These are phyloP conservation scores for Myotis yumanensis DNA, from an alignment of 2,113 vertebrate species.

Conservation along the genomic window DNA sequence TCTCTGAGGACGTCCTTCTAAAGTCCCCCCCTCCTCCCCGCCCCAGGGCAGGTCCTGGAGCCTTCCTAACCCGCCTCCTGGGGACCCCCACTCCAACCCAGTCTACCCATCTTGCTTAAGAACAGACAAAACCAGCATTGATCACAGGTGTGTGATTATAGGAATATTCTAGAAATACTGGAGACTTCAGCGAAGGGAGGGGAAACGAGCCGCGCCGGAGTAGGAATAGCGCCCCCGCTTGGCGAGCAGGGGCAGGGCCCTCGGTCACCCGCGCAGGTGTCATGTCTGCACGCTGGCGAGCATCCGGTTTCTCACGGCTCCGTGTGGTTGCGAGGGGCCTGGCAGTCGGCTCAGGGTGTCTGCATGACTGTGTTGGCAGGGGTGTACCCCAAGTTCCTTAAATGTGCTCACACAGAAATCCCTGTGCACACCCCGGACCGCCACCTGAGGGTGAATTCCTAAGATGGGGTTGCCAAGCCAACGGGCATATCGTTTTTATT, in stretches of 20 bases:
- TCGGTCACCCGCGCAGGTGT: rapidly evolving
- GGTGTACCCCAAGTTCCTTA: not conserved
- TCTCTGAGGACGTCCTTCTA: not conserved
- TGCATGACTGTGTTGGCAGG: not conserved
- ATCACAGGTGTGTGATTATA: not conserved
- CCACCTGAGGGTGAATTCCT: not conserved
- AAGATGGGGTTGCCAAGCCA: not conserved
- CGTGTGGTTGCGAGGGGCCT: rapidly evolving
- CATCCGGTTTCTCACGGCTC: not conserved
- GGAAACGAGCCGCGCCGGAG: not conserved
- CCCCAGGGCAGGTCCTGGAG: not conserved
- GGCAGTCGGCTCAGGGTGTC: not conserved
- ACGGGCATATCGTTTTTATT: not conserved
- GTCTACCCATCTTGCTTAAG: not conserved
- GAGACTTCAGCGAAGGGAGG: not conserved
- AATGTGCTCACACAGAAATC: not conserved
- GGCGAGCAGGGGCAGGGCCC: not conserved
- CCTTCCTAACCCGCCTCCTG: not conserved
- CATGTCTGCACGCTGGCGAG: not conserved
- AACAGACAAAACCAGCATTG: not conserved
- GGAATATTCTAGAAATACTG: not conserved
- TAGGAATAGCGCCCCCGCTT: not conserved
- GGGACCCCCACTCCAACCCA: not conserved
- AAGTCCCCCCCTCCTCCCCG: not conserved
- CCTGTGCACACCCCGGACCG: not conserved